phyloP scores from a whole-genome alignment of 2,113 vertebrate species.

The Ctenomys sociabilis region DNA sequence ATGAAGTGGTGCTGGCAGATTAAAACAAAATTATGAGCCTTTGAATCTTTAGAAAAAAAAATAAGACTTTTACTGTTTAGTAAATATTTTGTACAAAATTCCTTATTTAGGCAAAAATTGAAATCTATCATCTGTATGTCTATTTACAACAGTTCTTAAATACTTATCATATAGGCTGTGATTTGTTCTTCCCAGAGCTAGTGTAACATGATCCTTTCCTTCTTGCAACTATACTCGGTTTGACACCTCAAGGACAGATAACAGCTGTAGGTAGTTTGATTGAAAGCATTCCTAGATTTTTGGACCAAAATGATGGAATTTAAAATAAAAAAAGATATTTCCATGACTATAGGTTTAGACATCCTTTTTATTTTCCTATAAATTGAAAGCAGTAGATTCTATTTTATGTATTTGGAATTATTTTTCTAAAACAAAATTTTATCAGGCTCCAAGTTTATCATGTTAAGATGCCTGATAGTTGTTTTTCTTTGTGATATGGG shows the following conservation, averaged over 20 bases:
- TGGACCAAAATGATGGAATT: not conserved
- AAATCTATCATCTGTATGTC: not conserved
- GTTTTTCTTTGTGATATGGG: constrained; percentile 52
- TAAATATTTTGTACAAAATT: not conserved
- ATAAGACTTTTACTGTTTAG: not conserved
- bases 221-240: not conserved
- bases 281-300: not conserved
- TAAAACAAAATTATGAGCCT: not conserved
- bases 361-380: not conserved
- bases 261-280: not conserved
- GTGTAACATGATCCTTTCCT: not conserved
- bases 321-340: not conserved
- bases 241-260: not conserved
- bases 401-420: constrained; percentile 35
- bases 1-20: not conserved
- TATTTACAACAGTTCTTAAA: not conserved
- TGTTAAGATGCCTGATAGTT: constrained; percentile 17
- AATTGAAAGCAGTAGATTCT: not conserved
- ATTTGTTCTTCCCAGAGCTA: not conserved
- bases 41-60: not conserved
- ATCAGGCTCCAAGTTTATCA: constrained; percentile 7
- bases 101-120: not conserved
- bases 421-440: constrained; percentile 19
- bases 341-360: not conserved
- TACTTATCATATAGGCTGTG: not conserved